Percentiles rank a stretch among this genome's conserved stretches.
Evolutionary conservation across 2,888 invertebrate species (phyloP).

Genomic region (Physocephala rufipes): DNA sequence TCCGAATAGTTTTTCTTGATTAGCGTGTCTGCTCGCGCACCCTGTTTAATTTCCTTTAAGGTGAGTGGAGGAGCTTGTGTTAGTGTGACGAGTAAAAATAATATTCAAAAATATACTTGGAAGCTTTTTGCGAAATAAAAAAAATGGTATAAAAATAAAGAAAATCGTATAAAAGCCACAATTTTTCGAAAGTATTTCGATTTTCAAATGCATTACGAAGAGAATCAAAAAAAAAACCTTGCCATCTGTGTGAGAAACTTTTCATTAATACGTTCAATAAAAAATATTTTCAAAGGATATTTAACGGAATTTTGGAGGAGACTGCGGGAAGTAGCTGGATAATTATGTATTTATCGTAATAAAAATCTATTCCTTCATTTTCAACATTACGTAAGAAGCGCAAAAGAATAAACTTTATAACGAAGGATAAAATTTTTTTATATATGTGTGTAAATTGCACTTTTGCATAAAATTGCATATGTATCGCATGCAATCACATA

Average conservation of each 20-base stretch:
- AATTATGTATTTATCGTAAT: too few relatives aligned
- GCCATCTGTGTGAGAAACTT: not conserved
- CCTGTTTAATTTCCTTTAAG: constrained; percentile 65
- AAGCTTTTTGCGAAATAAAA: not conserved
- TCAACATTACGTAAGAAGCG: constrained; percentile 25
- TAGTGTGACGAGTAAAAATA: constrained; percentile 43
- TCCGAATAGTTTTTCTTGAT: constrained; percentile 64
- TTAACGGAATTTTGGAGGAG: too few relatives aligned
- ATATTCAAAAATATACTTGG: not conserved
- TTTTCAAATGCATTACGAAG: not conserved
- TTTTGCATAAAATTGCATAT: not conserved
- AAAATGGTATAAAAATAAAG: constrained; percentile 18
- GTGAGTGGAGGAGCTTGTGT: constrained; percentile 62
- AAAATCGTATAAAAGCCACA: constrained; percentile 21
- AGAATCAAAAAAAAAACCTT: not conserved
- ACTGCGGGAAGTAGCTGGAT: too few relatives aligned
- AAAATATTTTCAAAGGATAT: too few relatives aligned
- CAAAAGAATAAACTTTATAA: not conserved
- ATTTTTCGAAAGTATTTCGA: not conserved
- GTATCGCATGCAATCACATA: too few relatives aligned
- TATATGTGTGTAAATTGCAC: not conserved
- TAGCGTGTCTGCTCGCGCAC: constrained; percentile 64
- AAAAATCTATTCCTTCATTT: constrained; percentile 13
- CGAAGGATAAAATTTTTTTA: constrained; percentile 13
- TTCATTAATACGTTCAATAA: too few relatives aligned